Evolutionary conservation across 2,797 vertebrate genomes (phyloP).

Genomic region (Anolis apletophallus): DNA sequence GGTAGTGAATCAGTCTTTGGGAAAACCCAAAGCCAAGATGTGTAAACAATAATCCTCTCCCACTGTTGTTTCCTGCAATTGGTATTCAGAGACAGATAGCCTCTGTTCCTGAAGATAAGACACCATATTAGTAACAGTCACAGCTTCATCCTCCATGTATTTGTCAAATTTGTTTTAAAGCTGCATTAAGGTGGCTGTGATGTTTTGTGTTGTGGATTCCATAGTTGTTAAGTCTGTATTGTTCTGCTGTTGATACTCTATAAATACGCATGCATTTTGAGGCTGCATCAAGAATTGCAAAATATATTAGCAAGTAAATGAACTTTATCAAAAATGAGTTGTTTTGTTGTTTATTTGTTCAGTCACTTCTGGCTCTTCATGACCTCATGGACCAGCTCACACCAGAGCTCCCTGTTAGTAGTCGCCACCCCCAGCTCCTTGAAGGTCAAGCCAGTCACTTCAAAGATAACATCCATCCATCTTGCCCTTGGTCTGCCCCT

Average conservation of each 20-base stretch:
- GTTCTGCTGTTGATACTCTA: neutral
- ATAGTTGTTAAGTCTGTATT: neutral
- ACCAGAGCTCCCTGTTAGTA: no score
- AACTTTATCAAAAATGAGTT: constrained; percentile 43
- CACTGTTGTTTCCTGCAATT: neutral
- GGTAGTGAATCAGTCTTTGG: neutral
- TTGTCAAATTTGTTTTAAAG: neutral
- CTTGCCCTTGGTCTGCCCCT: no score
- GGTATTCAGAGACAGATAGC: neutral
- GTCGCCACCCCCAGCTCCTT: no score
- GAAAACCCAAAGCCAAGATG: neutral
- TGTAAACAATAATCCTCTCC: neutral
- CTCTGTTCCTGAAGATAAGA: neutral
- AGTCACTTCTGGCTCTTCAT: no score
- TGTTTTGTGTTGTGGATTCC: neutral
- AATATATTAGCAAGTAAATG: constrained; percentile 51
- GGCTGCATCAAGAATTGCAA: neutral
- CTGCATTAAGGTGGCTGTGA: neutral
- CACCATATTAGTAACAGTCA: neutral
- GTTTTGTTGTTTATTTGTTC: no score
- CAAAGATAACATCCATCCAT: no score
- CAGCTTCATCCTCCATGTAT: neutral
- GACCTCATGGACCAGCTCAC: no score
- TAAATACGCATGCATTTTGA: neutral
- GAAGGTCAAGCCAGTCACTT: no score